Evolutionary conservation across 37 sponge, comb jelly and placozoan genomes (phyloP), one percentile per base, ranked within the genome.

Genomic region (Halisarca cf. caerulea): DNA sequence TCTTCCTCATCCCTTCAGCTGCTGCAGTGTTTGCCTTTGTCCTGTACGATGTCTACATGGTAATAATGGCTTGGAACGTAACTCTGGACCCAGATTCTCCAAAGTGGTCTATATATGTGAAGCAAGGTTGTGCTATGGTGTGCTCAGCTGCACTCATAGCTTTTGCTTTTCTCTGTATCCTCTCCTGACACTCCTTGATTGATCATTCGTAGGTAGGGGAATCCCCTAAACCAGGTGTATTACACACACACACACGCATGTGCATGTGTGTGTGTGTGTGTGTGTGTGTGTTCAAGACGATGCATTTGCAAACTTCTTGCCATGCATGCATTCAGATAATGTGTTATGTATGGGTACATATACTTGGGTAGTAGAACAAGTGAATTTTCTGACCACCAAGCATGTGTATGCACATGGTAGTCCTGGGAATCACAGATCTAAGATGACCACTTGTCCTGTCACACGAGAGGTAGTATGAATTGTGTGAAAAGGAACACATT

Each of bases 21-120:
- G 82, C 78, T 45, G 92, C 92, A 27, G 85, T 84, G 39, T 34
- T 87, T 2, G 58, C 81, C 78, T 91, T 91, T 44, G 39, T 78
- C n/a, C 0, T 41, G 23, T 82, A 87, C 60, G 58, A 37, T 43
- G 61, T 37, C 18, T 80, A 88, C 78, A 91, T 84, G 88, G 54
- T 87, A 17, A 51, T 91, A 5, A 51, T 85, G 64, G 83, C 88
- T 17, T 68, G 59, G 82, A 74, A 74, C 24, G 77, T 74, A 0
- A 58, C 74, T 38, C 51, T 66, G 20, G 40, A 83, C 8, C 66
- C 30, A 39, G 18, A 39, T 20, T 44, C 73, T 5, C 27, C 59
- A 3, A 64, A 25, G 70, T 79, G 45, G 51, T 58, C 83, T 8
- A 5, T 30, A 9, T 21, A 47, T 6, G 23, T 85, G 32, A 85